These are phyloP conservation scores for roundworm (Caenorhabditis elegans) DNA, from an alignment of 1,140 invertebrate species.

Conservation along the genomic window WBcel235 BX284605.5:8031001-8031500, in stretches of 20 bases:
- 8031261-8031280: too few species aligned
- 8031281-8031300: too few species aligned
- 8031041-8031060: neutral
- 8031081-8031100: neutral
- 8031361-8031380: neutral
- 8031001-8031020: conserved; percentile 8
- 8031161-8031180: too few species aligned
- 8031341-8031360: neutral
- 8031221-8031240: too few species aligned
- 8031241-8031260: too few species aligned
- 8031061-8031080: too few species aligned
- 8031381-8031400: too few species aligned
- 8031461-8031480: neutral
- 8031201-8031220: too few species aligned
- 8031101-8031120: neutral
- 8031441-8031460: neutral
- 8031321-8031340: neutral
- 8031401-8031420: too few species aligned
- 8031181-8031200: too few species aligned
- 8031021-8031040: neutral
- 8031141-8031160: neutral
- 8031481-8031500: neutral
- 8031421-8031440: neutral
- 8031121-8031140: conserved; percentile 14
- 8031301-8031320: too few species aligned